Conservation (phyloP, 1,140 invertebrate genomes). For the Drosophila nikananu region DNA sequence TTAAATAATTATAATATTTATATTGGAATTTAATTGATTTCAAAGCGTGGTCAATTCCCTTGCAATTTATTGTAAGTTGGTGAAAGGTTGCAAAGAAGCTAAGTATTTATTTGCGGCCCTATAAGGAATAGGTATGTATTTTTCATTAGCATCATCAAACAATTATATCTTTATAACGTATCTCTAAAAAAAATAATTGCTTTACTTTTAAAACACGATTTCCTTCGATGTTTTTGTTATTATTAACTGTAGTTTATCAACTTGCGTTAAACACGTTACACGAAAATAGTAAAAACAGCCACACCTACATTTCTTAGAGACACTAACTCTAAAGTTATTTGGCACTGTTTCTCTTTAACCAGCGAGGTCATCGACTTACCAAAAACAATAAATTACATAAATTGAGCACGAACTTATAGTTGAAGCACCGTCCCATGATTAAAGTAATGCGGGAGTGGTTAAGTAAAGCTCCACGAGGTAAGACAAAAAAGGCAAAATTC, state of each 20-base stretch:
- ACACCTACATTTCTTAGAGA: neutral
- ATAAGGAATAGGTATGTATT: too few relatives aligned
- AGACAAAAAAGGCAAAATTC: slow-evolving; percentile 14
- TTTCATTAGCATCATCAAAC: too few relatives aligned
- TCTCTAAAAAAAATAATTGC: too few relatives aligned
- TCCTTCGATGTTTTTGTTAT: too few relatives aligned
- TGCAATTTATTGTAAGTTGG: neutral
- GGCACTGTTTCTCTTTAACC: neutral
- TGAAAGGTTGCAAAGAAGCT: neutral
- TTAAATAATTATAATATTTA: neutral
- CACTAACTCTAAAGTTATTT: neutral
- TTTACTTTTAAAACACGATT: too few relatives aligned
- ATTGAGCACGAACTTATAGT: slow-evolving; percentile 79
- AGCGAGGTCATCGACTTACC: slow-evolving; percentile 52
- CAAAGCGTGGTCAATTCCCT: too few relatives aligned
- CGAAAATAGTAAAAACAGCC: neutral
- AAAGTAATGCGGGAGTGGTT: slow-evolving; percentile 12
- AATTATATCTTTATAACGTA: too few relatives aligned
- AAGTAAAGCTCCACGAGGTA: slow-evolving; percentile 30
- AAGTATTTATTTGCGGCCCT: too few relatives aligned
- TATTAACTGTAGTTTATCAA: too few relatives aligned
- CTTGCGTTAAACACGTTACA: too few relatives aligned
- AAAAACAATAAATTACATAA: slow-evolving; percentile 80
- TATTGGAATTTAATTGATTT: too few relatives aligned
- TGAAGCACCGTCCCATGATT: slow-evolving; percentile 69